Evolutionary conservation across 2,113 vertebrate genomes (phyloP), one percentile per base, ranked within the genome.

Genomic region (Arothron firmamentum): DNA sequence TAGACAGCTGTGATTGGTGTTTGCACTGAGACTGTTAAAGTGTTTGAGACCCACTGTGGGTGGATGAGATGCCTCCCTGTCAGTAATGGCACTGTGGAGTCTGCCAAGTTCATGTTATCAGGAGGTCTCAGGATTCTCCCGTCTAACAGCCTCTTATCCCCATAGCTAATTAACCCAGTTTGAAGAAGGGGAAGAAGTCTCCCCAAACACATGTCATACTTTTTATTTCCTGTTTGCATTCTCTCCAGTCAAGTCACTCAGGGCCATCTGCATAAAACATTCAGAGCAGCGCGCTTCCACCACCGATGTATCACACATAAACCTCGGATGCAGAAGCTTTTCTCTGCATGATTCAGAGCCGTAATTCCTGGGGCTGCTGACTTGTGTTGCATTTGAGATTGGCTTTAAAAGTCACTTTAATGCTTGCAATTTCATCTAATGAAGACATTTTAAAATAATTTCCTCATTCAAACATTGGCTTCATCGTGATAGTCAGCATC

Each of bases 241-340:
- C 56, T 34, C 55, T 75, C 66, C 65, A 16, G 23, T 76, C 43
- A 17, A 19, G 19, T 59, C 20, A n/a, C 65, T 72, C 56, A 9
- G 60, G 53, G 56, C 87, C 79, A 84, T 88, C 81, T 88, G 85
- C 59, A 52, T 38, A 85, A 78, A 78, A 77, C 74, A 77, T 88
- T 84, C 64, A 59, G 1, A n/a, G 25, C 11, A 62, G 56, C 20
- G 23, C 59, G 51, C 56, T 68, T 74, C 79, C 67, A 74, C 82
- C 57, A 72, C 72, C 6, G 42, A 52, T 68, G 11, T 38, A 75
- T 55, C 77, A 67, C 52, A 16, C 5, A 45, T 13, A 23, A 13
- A 43, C 70, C 70, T 25, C 63, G 70, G 58, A 65, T 52, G 41
- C 4, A 50, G 7, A 62, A 49, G 62, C 47, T 31, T 17, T 20